These are phyloP conservation scores for Sorex maritimensis DNA, from an alignment of 2,797 vertebrate genomes.

Conservation along the genomic window DNA sequence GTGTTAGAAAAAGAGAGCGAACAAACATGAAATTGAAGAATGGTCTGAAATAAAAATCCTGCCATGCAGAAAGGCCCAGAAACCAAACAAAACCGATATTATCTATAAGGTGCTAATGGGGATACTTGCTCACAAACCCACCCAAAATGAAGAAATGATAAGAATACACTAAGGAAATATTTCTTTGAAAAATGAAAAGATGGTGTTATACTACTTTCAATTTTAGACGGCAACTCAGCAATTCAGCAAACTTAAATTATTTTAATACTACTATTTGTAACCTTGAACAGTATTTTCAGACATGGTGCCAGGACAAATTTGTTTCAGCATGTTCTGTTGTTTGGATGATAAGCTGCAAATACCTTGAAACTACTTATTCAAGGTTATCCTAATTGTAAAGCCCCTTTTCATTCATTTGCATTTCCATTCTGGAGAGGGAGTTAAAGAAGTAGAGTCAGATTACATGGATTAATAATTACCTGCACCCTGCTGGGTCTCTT, in stretches of 20 bases:
- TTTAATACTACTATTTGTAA: not conserved
- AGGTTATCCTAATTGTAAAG: not conserved
- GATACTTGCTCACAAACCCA: not conserved
- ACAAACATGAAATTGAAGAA: slow-evolving; percentile 73
- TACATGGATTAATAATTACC: not conserved
- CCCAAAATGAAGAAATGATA: not conserved
- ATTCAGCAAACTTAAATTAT: slow-evolving; percentile 1
- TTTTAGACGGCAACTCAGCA: slow-evolving; percentile 41
- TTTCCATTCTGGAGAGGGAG: not conserved
- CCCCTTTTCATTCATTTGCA: not conserved
- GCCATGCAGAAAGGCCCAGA: slow-evolving; percentile 56
- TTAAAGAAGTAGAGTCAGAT: not conserved
- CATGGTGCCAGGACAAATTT: not conserved
- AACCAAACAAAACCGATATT: slow-evolving; percentile 66
- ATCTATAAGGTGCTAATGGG: slow-evolving; percentile 29
- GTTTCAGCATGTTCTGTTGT: not conserved
- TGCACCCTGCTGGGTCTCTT: not conserved
- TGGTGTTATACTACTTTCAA: not conserved
- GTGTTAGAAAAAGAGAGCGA: slow-evolving; percentile 10
- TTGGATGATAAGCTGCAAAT: not conserved
- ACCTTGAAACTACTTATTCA: slow-evolving; percentile 4
- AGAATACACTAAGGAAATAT: slow-evolving; percentile 34
- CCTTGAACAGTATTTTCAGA: slow-evolving; percentile 39
- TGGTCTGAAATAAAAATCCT: slow-evolving; percentile 68
- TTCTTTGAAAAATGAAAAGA: slow-evolving; percentile 20